Percentiles rank a stretch among this genome's conserved stretches.
phyloP scores from a whole-genome alignment of 2,113 vertebrate species.

The Lampris megalopsis region DNA sequence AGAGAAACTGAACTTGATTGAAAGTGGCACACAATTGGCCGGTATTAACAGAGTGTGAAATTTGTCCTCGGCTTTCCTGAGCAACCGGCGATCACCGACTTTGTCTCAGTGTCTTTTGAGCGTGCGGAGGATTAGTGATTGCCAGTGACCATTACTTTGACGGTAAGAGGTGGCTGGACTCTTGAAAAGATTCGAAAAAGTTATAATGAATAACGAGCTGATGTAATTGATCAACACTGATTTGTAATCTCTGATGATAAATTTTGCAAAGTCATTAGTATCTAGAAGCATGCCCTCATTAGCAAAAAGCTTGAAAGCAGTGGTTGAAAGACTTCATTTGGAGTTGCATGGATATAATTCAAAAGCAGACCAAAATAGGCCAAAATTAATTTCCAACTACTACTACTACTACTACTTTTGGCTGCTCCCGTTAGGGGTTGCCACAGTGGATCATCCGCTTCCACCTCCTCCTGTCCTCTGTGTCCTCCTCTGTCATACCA shows the following conservation, averaged over 20 bases:
- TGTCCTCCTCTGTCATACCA: no score
- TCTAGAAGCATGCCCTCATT: neutral
- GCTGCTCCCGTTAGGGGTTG: no score
- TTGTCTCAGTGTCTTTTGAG: conserved; percentile 52
- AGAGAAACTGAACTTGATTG: conserved; percentile 77
- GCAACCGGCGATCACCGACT: conserved; percentile 53
- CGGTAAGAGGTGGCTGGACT: conserved; percentile 44
- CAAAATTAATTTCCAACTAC: no score
- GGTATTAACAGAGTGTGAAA: conserved; percentile 79
- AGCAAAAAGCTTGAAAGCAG: neutral
- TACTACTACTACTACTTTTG: no score
- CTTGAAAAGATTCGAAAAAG: conserved; percentile 13
- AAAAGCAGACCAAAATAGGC: no score
- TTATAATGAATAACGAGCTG: neutral
- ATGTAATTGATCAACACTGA: conserved; percentile 15
- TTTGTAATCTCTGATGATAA: neutral
- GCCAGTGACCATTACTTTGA: conserved; percentile 57
- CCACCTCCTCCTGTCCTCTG: no score
- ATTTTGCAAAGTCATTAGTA: neutral
- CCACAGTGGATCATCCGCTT: no score
- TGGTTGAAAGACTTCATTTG: neutral
- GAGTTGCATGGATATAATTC: neutral
- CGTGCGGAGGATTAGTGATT: conserved; percentile 65
- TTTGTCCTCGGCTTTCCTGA: conserved; percentile 68
- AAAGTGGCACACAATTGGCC: conserved; percentile 80